These are phyloP conservation scores for Aspidiotus rigidus DNA, from an alignment of 2,888 invertebrate species.

Conservation along the genomic window DNA sequence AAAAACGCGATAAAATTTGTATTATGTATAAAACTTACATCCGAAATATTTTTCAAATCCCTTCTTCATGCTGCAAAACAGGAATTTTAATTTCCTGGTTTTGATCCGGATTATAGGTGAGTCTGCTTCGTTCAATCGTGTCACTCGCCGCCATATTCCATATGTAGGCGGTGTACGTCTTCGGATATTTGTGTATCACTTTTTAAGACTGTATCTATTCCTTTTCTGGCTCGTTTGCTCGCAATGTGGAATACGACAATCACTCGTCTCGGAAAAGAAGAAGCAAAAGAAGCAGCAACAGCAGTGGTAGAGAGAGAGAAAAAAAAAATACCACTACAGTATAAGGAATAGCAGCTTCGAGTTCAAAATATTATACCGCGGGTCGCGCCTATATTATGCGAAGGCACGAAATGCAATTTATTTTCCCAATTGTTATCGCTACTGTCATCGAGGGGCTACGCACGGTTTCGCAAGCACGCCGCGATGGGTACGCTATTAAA, in stretches of 20 bases:
- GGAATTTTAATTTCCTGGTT: constrained; percentile 33
- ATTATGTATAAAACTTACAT: constrained; percentile 21
- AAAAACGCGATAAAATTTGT: no score
- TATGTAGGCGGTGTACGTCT: no score
- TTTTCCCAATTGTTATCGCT: constrained; percentile 36
- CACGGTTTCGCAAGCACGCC: constrained; percentile 24
- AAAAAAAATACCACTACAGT: constrained; percentile 15
- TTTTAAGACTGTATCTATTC: not conserved
- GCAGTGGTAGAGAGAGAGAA: not conserved
- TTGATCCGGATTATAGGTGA: constrained; percentile 32
- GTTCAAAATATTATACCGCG: constrained; percentile 21
- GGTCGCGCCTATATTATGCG: constrained; percentile 36
- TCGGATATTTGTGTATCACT: no score
- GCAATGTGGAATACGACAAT: not conserved
- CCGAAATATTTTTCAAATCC: constrained; percentile 23
- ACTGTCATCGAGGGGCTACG: constrained; percentile 22
- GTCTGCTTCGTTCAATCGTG: not conserved
- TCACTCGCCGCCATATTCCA: not conserved
- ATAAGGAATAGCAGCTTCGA: constrained; percentile 12
- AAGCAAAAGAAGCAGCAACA: constrained; percentile 11
- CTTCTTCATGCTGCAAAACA: constrained; percentile 13
- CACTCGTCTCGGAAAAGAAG: no score
- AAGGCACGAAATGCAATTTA: constrained; percentile 38
- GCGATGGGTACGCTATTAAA: constrained; percentile 15
- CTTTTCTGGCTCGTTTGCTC: constrained; percentile 19